These are phyloP conservation scores for Phoxinus phoxinus DNA, from an alignment of 2,113 vertebrate genomes.

Conservation along the genomic window DNA sequence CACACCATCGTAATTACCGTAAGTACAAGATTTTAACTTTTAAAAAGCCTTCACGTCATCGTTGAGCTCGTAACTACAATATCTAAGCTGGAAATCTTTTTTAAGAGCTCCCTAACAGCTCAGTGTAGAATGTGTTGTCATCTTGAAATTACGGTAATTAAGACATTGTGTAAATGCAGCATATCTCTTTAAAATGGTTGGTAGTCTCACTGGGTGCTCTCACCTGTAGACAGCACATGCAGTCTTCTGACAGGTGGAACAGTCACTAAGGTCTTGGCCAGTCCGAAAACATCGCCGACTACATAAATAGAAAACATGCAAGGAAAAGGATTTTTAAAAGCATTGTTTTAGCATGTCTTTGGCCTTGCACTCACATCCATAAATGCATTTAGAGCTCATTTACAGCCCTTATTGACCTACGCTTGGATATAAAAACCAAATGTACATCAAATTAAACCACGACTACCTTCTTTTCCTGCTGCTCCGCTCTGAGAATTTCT, in stretches of 20 bases:
- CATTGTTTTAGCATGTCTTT: background rate
- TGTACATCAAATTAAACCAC: conserved; percentile 28
- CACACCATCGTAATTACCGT: too few species aligned
- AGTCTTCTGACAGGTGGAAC: conserved; percentile 76
- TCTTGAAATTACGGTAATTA: too few species aligned
- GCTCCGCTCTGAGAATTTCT: conserved; percentile 16
- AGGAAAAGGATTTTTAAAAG: conserved; percentile 9
- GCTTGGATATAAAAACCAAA: conserved; percentile 23
- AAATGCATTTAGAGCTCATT: conserved; percentile 33
- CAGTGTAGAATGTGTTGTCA: too few species aligned
- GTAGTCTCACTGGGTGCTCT: conserved; percentile 41
- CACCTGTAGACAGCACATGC: conserved; percentile 80
- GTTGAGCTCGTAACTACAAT: too few species aligned
- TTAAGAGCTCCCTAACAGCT: too few species aligned
- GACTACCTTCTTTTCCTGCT: conserved; percentile 18
- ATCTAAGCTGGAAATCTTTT: too few species aligned
- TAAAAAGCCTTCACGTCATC: too few species aligned
- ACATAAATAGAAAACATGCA: conserved; percentile 37
- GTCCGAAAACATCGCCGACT: conserved; percentile 67
- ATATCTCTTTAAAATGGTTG: background rate
- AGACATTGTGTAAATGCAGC: too few species aligned
- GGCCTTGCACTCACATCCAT: conserved; percentile 6
- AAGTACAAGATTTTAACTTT: too few species aligned
- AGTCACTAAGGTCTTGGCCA: conserved; percentile 75
- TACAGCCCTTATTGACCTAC: conserved; percentile 26